Percentiles rank a stretch among this genome's conserved stretches.
Conservation (phyloP, 2,888 invertebrate genomes). For the Oscheius sp. region DNA sequence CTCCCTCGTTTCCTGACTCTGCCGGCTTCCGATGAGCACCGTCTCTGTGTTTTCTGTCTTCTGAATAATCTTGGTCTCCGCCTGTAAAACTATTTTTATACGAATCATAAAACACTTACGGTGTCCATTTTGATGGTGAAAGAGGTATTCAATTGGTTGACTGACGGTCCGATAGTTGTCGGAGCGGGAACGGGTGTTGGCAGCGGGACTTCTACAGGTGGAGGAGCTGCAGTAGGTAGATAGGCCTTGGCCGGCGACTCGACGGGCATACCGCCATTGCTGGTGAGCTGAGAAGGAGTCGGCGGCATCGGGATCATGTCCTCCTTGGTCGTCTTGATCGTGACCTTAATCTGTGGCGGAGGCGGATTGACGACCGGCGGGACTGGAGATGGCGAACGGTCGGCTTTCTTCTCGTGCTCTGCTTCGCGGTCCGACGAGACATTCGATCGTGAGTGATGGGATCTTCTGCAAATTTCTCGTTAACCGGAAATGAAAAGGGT, state of each 20-base stretch:
- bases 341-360: conserved; percentile 13
- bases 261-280: too few species aligned
- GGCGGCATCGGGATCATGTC: conserved; percentile 28
- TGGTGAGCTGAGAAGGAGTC: not conserved
- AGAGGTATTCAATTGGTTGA: conserved; percentile 16
- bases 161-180: not conserved
- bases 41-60: conserved; percentile 19
- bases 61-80: conserved; percentile 20
- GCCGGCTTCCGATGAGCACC: not conserved
- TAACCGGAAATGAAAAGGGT: not conserved
- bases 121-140: conserved; percentile 35
- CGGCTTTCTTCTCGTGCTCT: not conserved
- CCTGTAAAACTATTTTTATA: conserved; percentile 8
- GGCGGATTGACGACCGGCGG: conserved; percentile 17
- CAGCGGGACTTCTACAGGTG: not conserved
- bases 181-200: not conserved
- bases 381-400: conserved; percentile 20
- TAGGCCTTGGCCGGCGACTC: too few species aligned
- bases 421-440: conserved; percentile 2
- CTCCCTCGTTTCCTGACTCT: too few species aligned
- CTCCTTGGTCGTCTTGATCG: conserved; percentile 25
- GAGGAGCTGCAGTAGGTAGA: too few species aligned
- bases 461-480: conserved; percentile 5
- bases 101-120: conserved; percentile 7
- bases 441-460: conserved; percentile 18